phyloP scores from a whole-genome alignment of 2,797 vertebrate genomes.

The Lagodon rhomboides region DNA sequence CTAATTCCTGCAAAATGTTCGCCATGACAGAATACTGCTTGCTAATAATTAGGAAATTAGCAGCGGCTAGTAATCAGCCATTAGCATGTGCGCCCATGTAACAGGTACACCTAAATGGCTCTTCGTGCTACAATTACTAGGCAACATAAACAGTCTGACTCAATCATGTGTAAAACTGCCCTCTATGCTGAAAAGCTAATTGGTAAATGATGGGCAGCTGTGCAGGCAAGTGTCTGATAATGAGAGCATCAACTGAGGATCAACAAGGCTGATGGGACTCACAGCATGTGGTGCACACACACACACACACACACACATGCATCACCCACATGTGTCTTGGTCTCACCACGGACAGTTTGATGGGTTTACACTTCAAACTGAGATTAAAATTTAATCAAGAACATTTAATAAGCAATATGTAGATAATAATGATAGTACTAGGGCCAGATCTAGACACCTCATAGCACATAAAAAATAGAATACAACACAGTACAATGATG shows the following conservation, averaged over 20 bases:
- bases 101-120: constrained; percentile 26
- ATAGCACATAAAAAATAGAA: too few relatives aligned
- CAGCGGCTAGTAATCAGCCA: constrained; percentile 18
- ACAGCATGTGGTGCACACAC: not conserved
- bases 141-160: constrained; percentile 29
- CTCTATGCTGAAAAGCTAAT: constrained; percentile 42
- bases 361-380: not conserved
- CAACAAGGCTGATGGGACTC: constrained; percentile 3
- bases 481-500: not conserved
- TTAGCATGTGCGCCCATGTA: constrained; percentile 5
- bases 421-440: not conserved
- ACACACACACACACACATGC: not conserved
- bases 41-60: constrained; percentile 1
- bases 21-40: not conserved
- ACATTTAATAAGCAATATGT: not conserved
- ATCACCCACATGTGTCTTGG: not conserved
- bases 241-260: constrained; percentile 18
- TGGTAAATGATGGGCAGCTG: constrained; percentile 57
- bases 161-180: constrained; percentile 36
- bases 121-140: constrained; percentile 19
- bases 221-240: constrained; percentile 45
- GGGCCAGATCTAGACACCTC: not conserved
- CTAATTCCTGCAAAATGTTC: not conserved
- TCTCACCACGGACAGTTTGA: constrained; percentile 5
- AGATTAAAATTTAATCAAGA: not conserved